Conservation (phyloP, 2,797 vertebrate genomes). For the Mionectes olivaceus region DNA sequence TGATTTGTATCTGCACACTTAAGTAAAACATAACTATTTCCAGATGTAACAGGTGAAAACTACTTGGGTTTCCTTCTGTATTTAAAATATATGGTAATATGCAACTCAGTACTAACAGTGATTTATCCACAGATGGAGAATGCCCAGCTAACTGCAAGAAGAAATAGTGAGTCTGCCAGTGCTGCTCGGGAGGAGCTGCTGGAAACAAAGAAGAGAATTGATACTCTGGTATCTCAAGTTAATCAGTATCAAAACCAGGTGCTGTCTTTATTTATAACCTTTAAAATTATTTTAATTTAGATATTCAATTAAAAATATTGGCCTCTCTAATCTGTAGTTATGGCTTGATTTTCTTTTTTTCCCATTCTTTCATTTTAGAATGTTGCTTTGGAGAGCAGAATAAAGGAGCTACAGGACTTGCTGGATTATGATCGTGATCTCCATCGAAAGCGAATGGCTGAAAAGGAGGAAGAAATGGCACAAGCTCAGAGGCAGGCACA, state of each 20-base stretch:
- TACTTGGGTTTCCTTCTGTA: background rate
- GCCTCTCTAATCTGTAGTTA: background rate
- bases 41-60: background rate
- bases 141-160: constrained; percentile 77
- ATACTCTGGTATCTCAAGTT: constrained; percentile 79
- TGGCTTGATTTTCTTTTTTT: background rate
- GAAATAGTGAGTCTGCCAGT: constrained; percentile 71
- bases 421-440: constrained; percentile 78
- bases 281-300: background rate
- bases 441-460: constrained; percentile 74
- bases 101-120: background rate
- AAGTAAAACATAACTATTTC: background rate
- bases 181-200: constrained; percentile 82
- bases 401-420: constrained; percentile 79
- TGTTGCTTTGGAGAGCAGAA: constrained; percentile 71
- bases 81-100: background rate
- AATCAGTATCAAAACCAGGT: constrained; percentile 81
- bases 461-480: constrained; percentile 83
- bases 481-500: constrained; percentile 75
- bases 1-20: background rate
- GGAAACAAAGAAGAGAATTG: constrained; percentile 72
- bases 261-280: background rate
- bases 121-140: constrained; percentile 81
- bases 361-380: constrained; percentile 69
- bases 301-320: background rate